Base-by-base conservation (phyloP, 1,140 invertebrate genomes). In the Trichonephila clavipes region DNA sequence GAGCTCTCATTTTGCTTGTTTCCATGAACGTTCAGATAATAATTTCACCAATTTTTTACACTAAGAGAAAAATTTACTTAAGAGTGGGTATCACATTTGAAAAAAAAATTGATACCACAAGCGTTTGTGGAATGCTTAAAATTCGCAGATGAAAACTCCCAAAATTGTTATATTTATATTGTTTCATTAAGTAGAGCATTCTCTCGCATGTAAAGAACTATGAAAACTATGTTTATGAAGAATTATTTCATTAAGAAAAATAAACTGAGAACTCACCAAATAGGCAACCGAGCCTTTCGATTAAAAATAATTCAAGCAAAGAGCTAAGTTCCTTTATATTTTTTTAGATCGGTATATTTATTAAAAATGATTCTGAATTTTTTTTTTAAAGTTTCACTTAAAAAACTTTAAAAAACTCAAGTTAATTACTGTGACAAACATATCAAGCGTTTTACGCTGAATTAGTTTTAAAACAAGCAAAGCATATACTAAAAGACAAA, bases 1-100 rank as follows among this genome's bases (percentile, higher is more conserved):
- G 61, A 88, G 40, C 81, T 28, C 89, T 94, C 92, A 94, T 93
- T 94, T 94, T 88, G 81, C 58, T 91, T 94, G 93, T 94, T 58
- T 87, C n/a, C 21, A 88, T 24, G 88, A 94, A 91, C 93, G 90
- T 83, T 88, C 66, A 24, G 40, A 92, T 72, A 86, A 92, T 92
- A 87, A 87, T 92, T 93, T 81, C 34, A n/a, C 3, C 66, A 8
- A 66, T 64, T 93, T 93, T 93, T 62, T 40, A 10, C 34, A 5
- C 18, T 81, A 24, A 81, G 18, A 81, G 72, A 81, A 19, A 88
- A 62, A 16, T 44, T 92, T 93, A 28, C 64, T 62, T 18, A 58
- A 77, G n/a, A 72, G 16, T 28, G 44, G 28, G 34, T 86, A 28
- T 51, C 77, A 61, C 28, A 59, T 51, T 88, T 82, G 88, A 83